Base-by-base conservation (phyloP, 2,113 vertebrate genomes). In the Chaetodon trifascialis region DNA sequence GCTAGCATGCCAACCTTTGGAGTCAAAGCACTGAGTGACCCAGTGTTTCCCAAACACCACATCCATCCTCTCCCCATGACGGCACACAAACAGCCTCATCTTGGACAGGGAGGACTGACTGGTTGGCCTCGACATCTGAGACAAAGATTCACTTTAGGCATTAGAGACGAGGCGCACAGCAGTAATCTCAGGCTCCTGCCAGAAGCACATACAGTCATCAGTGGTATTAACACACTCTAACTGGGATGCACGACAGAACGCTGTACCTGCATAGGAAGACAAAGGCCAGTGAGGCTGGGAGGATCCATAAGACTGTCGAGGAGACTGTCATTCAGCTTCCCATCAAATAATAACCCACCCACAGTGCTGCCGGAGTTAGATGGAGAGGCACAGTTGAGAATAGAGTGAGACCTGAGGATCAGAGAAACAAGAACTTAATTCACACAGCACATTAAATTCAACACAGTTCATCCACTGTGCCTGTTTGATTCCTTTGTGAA, bases 21-120 rank as follows among this genome's bases (percentile, higher is more conserved):
- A 94, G 93, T 99, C 98, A 46, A 99, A 99, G 88, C 98, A 99
- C 92, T 99, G 98, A 7, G 97, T 96, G 7, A 99, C 87, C 98
- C 98, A 99, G 90, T 99, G 97, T 93, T 99, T 99, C 67, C 98
- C 98, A 83, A 99, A 99, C 11, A 99, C 98, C 0, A 99, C 98
- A 0, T 99, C 98, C 98, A 99, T 99, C 93, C 98, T 96, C 85
- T 99, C 98, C 0, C 98, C 98, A 0, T 99, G 98, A 67, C 98
- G 97, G 92, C 98, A 99, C 23, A 99, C 98, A 49, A 99, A 99
- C 71, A 99, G 94, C 78, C 96, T 97, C 88, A 97, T 96, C 86
- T 96, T 99, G 58, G 96, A 96, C 23, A 95, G 87, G 4, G 96
- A 96, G 0, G 96, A 85, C 76, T 97, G 96, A 88, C 93, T 94